Evolutionary conservation across 2,113 vertebrate species (phyloP).

Genomic region (Rattus norvegicus): GRCr8 NC_086032.1:17053001-17053500

Average conservation of each 20-base stretch:
- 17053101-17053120: slow-evolving; percentile 26
- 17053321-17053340: neutral
- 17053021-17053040: neutral
- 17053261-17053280: neutral
- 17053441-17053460: neutral
- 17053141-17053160: neutral
- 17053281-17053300: too few species aligned
- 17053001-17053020: neutral
- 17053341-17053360: neutral
- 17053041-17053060: neutral
- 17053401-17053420: neutral
- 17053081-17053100: neutral
- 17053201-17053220: neutral
- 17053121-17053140: slow-evolving; percentile 14
- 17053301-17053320: neutral
- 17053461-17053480: neutral
- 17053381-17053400: neutral
- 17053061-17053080: neutral
- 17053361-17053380: neutral
- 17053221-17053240: neutral
- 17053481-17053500: neutral
- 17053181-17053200: neutral
- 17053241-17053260: neutral
- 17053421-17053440: neutral
- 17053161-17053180: slow-evolving; percentile 23